phyloP scores from a whole-genome alignment of 37 sponge, comb jelly and placozoan species.

The Crambe crambe region DNA sequence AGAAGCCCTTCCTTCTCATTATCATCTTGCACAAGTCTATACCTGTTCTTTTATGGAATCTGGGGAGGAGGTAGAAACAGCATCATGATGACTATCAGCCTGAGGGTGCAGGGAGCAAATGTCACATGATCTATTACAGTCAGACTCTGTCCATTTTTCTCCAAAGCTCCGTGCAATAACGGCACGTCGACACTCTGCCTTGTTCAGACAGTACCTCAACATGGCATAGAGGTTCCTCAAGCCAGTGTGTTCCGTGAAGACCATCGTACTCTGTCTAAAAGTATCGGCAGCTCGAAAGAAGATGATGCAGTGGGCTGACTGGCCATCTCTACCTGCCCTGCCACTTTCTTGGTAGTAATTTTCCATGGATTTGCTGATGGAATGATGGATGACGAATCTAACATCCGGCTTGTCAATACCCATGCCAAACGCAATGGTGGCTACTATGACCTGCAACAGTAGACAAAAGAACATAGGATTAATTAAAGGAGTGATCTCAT shows the following conservation, averaged over 20 bases:
- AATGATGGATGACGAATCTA: constrained; percentile 94
- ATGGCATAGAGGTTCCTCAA: constrained; percentile 76
- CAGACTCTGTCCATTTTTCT: constrained; percentile 66
- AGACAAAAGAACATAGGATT: background rate
- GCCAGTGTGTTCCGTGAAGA: constrained; percentile 76
- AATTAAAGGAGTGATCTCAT: background rate
- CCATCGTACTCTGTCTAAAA: constrained; percentile 80
- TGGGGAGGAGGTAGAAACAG: no score
- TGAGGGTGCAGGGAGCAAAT: constrained; percentile 11
- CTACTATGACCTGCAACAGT: constrained; percentile 26
- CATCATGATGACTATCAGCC: background rate
- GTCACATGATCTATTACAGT: constrained; percentile 78
- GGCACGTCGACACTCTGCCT: constrained; percentile 69
- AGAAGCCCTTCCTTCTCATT: no score
- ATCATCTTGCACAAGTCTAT: no score
- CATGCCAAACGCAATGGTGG: constrained; percentile 89
- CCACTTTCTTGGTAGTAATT: constrained; percentile 99
- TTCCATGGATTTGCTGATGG: constrained; percentile 92
- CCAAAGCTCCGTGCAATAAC: constrained; percentile 80
- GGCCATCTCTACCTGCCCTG: constrained; percentile 93
- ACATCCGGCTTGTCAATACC: constrained; percentile 94
- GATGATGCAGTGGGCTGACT: constrained; percentile 82
- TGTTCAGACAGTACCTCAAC: constrained; percentile 73
- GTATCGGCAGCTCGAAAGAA: constrained; percentile 61
- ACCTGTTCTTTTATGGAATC: no score